Conservation (phyloP, 2,113 vertebrate species). For the Pelecanoides urinatrix region DNA sequence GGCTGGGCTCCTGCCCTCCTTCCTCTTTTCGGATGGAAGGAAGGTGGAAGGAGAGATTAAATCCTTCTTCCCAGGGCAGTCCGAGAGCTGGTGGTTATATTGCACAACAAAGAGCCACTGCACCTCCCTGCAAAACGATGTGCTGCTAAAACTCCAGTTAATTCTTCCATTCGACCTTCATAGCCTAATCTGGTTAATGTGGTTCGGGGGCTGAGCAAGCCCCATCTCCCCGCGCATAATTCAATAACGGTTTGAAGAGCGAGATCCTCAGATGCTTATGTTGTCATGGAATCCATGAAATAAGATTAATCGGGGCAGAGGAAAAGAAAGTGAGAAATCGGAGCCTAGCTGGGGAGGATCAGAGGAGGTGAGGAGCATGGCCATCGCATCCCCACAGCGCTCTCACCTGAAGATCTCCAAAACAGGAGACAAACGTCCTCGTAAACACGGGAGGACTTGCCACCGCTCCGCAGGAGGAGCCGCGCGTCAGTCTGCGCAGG, state of each 20-base stretch:
- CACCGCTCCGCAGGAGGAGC: not conserved
- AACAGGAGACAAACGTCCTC: not conserved
- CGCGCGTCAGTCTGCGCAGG: not conserved
- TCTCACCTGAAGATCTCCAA: not conserved
- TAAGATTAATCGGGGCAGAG: not conserved
- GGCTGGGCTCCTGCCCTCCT: not conserved
- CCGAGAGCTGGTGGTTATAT: not conserved
- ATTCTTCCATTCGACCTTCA: not conserved
- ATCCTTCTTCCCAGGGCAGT: not conserved
- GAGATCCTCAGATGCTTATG: not conserved
- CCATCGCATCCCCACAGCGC: not conserved
- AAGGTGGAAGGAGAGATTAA: not conserved
- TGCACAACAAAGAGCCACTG: not conserved
- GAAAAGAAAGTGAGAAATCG: not conserved
- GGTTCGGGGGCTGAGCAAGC: not conserved
- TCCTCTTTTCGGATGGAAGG: not conserved
- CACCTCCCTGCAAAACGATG: not conserved
- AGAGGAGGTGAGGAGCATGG: not conserved
- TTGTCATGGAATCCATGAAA: conserved; percentile 39
- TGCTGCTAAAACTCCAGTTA: not conserved
- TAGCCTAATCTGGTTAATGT: not conserved
- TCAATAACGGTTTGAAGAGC: not conserved
- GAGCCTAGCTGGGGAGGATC: not conserved
- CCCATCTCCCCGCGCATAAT: not conserved
- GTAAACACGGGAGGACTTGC: rapidly evolving